Evolutionary conservation across 1,140 invertebrate genomes (phyloP), one percentile per base, ranked within the genome.

Genomic region (Sminthurinus signatus): DNA sequence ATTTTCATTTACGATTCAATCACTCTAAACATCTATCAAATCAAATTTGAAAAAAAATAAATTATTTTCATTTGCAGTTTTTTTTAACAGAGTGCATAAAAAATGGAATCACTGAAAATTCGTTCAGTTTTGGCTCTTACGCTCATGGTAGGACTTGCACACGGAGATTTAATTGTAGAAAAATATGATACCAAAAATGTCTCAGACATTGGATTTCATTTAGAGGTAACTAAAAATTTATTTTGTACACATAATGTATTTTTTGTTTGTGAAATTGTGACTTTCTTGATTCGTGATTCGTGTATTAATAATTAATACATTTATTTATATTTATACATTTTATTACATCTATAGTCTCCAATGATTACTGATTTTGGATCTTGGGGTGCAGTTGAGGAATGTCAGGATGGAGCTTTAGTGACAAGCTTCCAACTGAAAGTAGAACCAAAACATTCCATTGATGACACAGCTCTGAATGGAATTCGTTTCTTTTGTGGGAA

Each of bases 401-500:
- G 65, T 56, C 23, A 48, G 15, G 8, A 17, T 14, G 56, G 61
- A 2, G 1, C 44, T 10, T 17, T 58, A 5, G 60, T 62, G 8
- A 46, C 43, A 5, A 54, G 65, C 23, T 58, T 62, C 17, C 52
- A 56, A 29, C 23, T 62, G 2, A 62, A 67, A 36, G 60, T 67
- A 3, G 65, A 67, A 55, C 27, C 25, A 10, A 50, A 56, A 5
- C 3, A 64, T 19, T 58, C 42, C 23, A 1, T 60, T 43, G 63
- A 60, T 54, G 56, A 60, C 48, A 65, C 57, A 10, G 63, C 23
- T 8, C 21, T 65, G 23, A 65, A 65, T 43, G 63, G 48, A 31
- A 60, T 65, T 32, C 46, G 57, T 28, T 65, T 65, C 39, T 65
- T 52, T n/a, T 65, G 63, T 17, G 62, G 55, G 14, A 2, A 5